A percentile compares a stretch with the other conserved stretches of the same genome.
These are phyloP conservation scores for Imbricaverruca yamaguchii DNA, from an alignment of 2,888 invertebrate species.

Conservation along the genomic window DNA sequence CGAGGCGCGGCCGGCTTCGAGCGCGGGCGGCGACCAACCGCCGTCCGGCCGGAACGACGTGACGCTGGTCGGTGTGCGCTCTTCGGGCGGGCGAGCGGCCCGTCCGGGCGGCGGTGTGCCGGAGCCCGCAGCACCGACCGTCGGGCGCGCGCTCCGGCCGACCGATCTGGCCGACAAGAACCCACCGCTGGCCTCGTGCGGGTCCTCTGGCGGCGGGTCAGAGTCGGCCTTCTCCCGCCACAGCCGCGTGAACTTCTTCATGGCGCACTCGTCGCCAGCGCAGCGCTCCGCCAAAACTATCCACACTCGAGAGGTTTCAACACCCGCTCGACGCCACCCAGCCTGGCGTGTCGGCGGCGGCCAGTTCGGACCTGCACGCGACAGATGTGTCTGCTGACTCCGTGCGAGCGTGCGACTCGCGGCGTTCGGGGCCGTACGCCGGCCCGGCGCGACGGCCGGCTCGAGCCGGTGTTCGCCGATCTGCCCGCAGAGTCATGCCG, in stretches of 20 bases:
- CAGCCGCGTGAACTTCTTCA: slow-evolving; percentile 1
- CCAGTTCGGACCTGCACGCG: too few species aligned
- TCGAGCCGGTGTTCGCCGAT: too few species aligned
- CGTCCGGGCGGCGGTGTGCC: too few species aligned
- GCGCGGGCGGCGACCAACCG: background rate
- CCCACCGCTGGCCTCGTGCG: background rate
- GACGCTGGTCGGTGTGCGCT: background rate
- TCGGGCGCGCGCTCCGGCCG: background rate
- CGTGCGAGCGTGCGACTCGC: too few species aligned
- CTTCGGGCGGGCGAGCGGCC: background rate
- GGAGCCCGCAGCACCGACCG: background rate
- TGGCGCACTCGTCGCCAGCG: background rate
- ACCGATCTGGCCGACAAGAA: background rate
- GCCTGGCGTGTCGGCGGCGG: too few species aligned
- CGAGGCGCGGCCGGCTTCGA: background rate
- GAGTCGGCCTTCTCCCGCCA: background rate
- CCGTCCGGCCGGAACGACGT: background rate
- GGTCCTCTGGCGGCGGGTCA: background rate
- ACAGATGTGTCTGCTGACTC: too few species aligned
- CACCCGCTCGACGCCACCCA: too few species aligned
- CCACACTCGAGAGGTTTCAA: too few species aligned
- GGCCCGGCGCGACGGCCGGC: too few species aligned
- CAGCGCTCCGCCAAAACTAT: background rate
- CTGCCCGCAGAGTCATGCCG: too few species aligned
- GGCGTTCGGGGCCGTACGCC: too few species aligned